Evolutionary conservation across 1,140 invertebrate species (phyloP).

Genomic region (Piezodorus guildinii): DNA sequence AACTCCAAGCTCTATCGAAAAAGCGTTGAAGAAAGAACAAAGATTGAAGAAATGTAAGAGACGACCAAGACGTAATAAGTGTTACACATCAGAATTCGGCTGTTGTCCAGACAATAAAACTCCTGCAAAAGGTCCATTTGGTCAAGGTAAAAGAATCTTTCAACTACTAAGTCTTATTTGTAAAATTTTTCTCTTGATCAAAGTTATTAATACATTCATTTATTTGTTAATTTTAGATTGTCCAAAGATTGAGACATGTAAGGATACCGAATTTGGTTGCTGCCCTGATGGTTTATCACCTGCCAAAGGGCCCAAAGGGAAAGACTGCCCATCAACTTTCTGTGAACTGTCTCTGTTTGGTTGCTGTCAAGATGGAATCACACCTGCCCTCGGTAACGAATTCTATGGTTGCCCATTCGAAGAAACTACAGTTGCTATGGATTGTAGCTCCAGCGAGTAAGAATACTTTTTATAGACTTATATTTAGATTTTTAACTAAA

Average conservation of each 20-base stretch:
- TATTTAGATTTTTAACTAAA: not conserved
- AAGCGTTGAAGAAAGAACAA: conserved; percentile 37
- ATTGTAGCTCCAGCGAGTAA: conserved; percentile 51
- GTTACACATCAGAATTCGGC: conserved; percentile 61
- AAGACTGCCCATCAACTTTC: conserved; percentile 62
- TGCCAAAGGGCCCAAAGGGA: conserved; percentile 53
- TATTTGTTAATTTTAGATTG: conserved; percentile 41
- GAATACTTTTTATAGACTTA: conserved; percentile 24
- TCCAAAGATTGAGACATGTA: conserved; percentile 56
- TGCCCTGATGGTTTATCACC: conserved; percentile 79
- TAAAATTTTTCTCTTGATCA: not conserved
- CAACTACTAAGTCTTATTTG: not conserved
- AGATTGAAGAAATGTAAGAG: conserved; percentile 47
- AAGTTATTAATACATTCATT: conserved; percentile 1
- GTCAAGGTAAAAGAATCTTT: conserved; percentile 43
- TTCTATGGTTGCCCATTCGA: conserved; percentile 60
- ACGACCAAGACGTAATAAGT: conserved; percentile 42
- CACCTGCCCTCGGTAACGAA: conserved; percentile 67
- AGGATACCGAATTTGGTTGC: conserved; percentile 74
- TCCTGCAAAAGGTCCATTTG: conserved; percentile 70
- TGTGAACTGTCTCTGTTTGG: conserved; percentile 70
- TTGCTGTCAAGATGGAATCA: conserved; percentile 73
- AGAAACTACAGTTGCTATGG: conserved; percentile 41
- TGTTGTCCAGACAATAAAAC: conserved; percentile 83
- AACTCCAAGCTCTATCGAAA: conserved; percentile 34